phyloP scores from a whole-genome alignment of 2,888 invertebrate species.

The Hoplodrina blanda region DNA sequence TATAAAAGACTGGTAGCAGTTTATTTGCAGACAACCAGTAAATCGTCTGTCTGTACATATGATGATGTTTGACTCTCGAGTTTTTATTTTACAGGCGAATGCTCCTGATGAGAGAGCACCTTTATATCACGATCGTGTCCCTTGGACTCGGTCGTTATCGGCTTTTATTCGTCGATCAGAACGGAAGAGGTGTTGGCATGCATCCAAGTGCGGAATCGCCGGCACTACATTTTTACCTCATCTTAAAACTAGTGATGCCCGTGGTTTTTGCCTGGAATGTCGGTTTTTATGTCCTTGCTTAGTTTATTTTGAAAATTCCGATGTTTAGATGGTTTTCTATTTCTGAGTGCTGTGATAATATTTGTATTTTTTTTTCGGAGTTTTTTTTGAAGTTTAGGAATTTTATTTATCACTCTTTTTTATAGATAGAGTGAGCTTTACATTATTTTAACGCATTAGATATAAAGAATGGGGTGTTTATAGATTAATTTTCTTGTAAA shows the following conservation, averaged over 20 bases:
- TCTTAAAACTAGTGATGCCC: conserved; percentile 51
- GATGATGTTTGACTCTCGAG: no score
- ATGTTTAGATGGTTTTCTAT: conserved; percentile 35
- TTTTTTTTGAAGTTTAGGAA: conserved; percentile 24
- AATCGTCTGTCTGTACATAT: no score
- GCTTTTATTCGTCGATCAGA: conserved; percentile 49
- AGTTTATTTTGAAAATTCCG: conserved; percentile 58
- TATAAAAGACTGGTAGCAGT: no score
- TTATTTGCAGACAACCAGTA: no score
- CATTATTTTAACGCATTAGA: neutral
- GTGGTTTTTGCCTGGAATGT: conserved; percentile 49
- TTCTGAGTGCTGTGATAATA: conserved; percentile 21
- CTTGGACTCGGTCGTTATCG: conserved; percentile 31
- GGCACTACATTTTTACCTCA: conserved; percentile 65
- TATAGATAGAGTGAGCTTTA: neutral
- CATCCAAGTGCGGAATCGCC: conserved; percentile 64
- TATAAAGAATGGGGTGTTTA: neutral
- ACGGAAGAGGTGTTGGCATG: conserved; percentile 69
- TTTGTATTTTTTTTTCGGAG: neutral
- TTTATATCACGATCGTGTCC: conserved; percentile 23
- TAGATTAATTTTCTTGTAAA: no score
- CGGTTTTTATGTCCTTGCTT: conserved; percentile 54
- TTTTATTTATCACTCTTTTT: conserved; percentile 25
- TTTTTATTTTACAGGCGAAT: no score
- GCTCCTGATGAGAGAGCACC: no score